Evolutionary conservation across 2,888 invertebrate species (phyloP).

Genomic region (Nebria salina): DNA sequence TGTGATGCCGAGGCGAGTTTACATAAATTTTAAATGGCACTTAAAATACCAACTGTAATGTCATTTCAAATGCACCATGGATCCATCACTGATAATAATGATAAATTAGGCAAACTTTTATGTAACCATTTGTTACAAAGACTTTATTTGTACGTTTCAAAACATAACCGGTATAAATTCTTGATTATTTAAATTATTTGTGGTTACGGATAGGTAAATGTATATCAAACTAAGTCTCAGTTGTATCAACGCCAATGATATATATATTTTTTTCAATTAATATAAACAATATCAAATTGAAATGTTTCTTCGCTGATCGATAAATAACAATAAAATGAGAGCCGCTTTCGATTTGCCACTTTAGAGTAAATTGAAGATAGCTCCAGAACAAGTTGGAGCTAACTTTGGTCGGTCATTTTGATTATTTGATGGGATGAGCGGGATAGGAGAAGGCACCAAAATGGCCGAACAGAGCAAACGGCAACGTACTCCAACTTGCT

Average conservation of each 20-base stretch:
- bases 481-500: not conserved
- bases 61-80: not conserved
- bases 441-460: not conserved
- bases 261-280: not conserved
- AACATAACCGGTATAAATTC: not conserved
- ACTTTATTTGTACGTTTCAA: constrained; percentile 1
- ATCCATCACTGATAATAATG: not conserved
- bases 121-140: constrained; percentile 1
- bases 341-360: not conserved
- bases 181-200: constrained; percentile 1
- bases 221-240: not conserved
- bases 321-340: not conserved
- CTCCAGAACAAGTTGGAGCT: not conserved
- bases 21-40: not conserved
- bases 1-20: not conserved
- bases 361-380: constrained; percentile 1
- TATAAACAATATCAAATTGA: not conserved
- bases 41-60: not conserved
- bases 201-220: not conserved
- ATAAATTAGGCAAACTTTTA: not conserved
- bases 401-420: not conserved
- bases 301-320: not conserved
- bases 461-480: not conserved
- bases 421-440: not conserved
- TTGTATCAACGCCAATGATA: not conserved